Conservation (phyloP, 2,888 invertebrate species). For the Trissolcus japonicus region DNA sequence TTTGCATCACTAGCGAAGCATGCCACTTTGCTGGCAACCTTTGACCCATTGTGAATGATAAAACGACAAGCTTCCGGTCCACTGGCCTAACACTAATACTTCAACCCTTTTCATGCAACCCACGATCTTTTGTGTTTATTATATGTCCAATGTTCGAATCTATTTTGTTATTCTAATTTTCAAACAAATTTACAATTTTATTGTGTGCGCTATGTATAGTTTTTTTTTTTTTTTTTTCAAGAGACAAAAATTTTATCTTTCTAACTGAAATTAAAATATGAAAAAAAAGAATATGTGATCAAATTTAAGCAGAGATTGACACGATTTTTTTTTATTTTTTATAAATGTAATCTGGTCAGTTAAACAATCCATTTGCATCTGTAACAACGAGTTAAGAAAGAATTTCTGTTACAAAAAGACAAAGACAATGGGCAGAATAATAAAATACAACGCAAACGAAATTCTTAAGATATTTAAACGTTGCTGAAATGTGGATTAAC, state of each 20-base stretch:
- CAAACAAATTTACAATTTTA: not conserved
- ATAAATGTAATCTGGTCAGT: not conserved
- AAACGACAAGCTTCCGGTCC: slow-evolving; percentile 66
- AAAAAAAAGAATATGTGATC: not conserved
- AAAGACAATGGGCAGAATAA: too few species aligned
- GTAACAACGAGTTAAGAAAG: too few species aligned
- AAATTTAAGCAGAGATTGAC: not conserved
- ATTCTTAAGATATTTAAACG: slow-evolving; percentile 34
- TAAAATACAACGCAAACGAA: slow-evolving; percentile 13
- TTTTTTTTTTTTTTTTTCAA: not conserved
- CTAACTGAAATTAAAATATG: not conserved
- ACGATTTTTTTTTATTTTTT: too few species aligned
- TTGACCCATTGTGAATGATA: slow-evolving; percentile 64
- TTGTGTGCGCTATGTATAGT: not conserved
- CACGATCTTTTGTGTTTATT: slow-evolving; percentile 48
- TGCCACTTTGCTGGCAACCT: slow-evolving; percentile 59
- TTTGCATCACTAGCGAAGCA: slow-evolving; percentile 31
- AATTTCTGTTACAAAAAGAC: too few species aligned
- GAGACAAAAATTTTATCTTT: not conserved
- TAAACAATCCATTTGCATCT: too few species aligned
- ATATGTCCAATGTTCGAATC: slow-evolving; percentile 33
- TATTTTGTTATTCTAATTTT: slow-evolving; percentile 47
- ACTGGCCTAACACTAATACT: slow-evolving; percentile 60
- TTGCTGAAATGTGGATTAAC: slow-evolving; percentile 23
- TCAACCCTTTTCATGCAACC: slow-evolving; percentile 46